These are phyloP conservation scores for Polietes domitor DNA, from an alignment of 2,888 invertebrate genomes.

Conservation along the genomic window DNA sequence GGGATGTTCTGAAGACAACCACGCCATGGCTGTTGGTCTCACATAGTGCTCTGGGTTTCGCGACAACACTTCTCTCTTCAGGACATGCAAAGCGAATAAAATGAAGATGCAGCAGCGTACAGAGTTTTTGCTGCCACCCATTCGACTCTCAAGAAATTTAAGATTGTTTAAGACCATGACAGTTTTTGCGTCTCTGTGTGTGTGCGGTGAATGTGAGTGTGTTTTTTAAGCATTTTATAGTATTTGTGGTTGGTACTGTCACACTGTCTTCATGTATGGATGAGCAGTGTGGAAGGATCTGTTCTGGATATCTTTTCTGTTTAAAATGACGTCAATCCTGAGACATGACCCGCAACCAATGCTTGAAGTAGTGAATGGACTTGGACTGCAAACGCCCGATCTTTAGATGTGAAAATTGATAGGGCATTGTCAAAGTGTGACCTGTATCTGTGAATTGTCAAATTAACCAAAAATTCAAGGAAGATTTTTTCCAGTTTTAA, in stretches of 20 bases:
- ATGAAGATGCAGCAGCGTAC: slow-evolving; percentile 1
- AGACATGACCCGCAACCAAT: no score
- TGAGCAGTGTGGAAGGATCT: no score
- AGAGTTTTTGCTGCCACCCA: background rate
- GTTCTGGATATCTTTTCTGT: no score
- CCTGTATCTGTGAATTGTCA: no score
- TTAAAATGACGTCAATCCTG: no score
- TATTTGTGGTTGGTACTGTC: background rate
- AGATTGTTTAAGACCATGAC: background rate
- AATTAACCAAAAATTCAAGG: no score
- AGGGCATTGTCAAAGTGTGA: no score
- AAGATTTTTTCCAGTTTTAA: no score
- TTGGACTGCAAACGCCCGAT: no score
- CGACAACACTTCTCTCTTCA: background rate
- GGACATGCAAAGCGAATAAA: background rate
- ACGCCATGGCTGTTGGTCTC: background rate
- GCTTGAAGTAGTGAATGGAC: no score
- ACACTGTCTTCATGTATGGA: background rate
- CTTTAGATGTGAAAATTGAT: no score
- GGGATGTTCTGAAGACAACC: background rate
- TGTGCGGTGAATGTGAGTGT: background rate
- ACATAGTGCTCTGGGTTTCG: background rate
- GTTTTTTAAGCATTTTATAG: background rate
- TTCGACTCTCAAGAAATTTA: background rate
- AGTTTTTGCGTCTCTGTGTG: background rate